Percentiles rank a stretch among this genome's conserved stretches.
These are phyloP conservation scores for Atrichornis clamosus DNA, from an alignment of 2,113 vertebrate genomes.

Conservation along the genomic window DNA sequence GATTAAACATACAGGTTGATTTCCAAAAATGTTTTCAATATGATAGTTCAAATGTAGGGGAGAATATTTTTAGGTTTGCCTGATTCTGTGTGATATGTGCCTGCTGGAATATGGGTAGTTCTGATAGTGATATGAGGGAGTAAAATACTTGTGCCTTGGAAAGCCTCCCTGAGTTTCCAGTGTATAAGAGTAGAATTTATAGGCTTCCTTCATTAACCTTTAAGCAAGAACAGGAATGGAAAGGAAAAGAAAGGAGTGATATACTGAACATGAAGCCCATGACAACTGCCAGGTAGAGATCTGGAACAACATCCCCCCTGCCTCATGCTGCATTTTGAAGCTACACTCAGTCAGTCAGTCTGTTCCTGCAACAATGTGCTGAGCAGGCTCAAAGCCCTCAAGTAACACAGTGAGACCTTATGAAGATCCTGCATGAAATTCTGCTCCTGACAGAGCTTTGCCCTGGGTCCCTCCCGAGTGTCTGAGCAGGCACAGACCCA, in stretches of 20 bases:
- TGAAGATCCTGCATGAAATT: neutral
- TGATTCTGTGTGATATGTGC: neutral
- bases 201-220: neutral
- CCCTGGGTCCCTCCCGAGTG: neutral
- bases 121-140: neutral
- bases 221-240: neutral
- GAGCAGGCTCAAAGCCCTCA: neutral
- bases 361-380: neutral
- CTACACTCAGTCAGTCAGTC: neutral
- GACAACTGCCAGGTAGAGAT: neutral
- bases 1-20: neutral
- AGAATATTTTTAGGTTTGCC: neutral
- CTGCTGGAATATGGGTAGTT: neutral
- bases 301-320: neutral
- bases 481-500: neutral
- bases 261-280: neutral
- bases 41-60: neutral
- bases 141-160: neutral
- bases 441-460: neutral
- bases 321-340: neutral
- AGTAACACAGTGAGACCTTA: neutral
- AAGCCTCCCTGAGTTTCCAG: neutral
- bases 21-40: neutral
- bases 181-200: neutral
- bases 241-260: neutral